Percentiles rank a stretch among this genome's conserved stretches.
These are phyloP conservation scores for Anolis apletophallus DNA, from an alignment of 2,797 vertebrate genomes.

Conservation along the genomic window DNA sequence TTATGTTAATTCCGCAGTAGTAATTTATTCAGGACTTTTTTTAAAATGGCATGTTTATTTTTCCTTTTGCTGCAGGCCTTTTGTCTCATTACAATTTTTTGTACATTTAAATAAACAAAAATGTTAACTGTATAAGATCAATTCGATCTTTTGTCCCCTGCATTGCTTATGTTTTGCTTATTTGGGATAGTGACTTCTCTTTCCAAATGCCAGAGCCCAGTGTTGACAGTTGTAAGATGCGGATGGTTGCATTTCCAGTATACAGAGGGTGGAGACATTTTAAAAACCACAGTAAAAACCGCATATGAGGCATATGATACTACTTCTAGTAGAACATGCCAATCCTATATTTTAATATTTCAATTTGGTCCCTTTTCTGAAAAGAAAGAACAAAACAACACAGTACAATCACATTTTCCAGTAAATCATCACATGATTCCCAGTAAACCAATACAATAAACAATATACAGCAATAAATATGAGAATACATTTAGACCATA, in stretches of 20 bases:
- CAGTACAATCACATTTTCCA: neutral
- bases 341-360: neutral
- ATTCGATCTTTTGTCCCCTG: neutral
- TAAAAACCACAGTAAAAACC: constrained; percentile 26
- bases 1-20: constrained; percentile 34
- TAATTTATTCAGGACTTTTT: constrained; percentile 27
- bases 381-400: neutral
- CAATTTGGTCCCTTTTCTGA: neutral
- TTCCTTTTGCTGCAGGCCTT: constrained; percentile 4
- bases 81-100: neutral
- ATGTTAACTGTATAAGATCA: constrained; percentile 1
- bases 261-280: neutral
- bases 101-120: constrained; percentile 39
- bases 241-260: neutral
- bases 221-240: neutral
- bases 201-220: neutral
- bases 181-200: constrained; percentile 28
- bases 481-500: neutral
- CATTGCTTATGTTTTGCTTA: constrained; percentile 8
- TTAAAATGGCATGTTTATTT: constrained; percentile 29
- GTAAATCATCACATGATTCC: neutral
- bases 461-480: neutral
- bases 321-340: neutral
- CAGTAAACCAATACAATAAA: neutral
- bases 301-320: constrained; percentile 45